Conservation (phyloP, 2,888 invertebrate species). For the Pollenia labialis region DNA sequence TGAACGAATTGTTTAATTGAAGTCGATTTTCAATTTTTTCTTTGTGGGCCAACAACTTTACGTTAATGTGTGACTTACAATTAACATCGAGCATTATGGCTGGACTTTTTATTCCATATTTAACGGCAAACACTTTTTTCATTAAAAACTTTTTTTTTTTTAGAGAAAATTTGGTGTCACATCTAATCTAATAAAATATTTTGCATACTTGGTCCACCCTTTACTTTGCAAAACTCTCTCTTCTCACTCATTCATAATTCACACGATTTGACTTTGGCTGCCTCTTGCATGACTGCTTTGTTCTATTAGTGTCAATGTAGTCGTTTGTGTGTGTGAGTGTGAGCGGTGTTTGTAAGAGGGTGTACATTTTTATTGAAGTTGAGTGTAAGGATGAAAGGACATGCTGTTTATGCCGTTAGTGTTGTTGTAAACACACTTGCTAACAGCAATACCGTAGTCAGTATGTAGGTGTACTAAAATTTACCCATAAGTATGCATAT, state of each 20-base stretch:
- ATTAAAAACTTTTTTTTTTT: no score
- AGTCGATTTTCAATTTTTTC: no score
- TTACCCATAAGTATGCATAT: slow-evolving; percentile 7
- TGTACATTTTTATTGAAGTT: background rate
- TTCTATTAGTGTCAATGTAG: slow-evolving; percentile 16
- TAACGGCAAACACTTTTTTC: no score
- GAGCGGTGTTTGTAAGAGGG: background rate
- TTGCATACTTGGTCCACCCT: background rate
- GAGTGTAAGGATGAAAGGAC: slow-evolving; percentile 61
- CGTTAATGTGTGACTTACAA: no score
- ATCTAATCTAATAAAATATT: no score
- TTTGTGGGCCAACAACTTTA: no score
- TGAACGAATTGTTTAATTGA: no score
- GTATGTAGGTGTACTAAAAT: slow-evolving; percentile 21
- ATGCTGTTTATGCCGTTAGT: slow-evolving; percentile 78
- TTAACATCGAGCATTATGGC: no score
- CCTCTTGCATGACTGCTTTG: slow-evolving; percentile 29
- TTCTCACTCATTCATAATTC: background rate
- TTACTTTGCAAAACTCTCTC: background rate
- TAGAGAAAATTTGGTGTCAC: no score
- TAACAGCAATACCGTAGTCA: slow-evolving; percentile 46
- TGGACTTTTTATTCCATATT: no score
- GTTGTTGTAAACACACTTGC: slow-evolving; percentile 68
- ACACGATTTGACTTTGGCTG: slow-evolving; percentile 41
- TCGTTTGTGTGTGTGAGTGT: slow-evolving; percentile 2